Percentiles rank a stretch among this genome's conserved stretches.
phyloP scores from a whole-genome alignment of 2,113 vertebrate species.

The Arothron firmamentum region DNA sequence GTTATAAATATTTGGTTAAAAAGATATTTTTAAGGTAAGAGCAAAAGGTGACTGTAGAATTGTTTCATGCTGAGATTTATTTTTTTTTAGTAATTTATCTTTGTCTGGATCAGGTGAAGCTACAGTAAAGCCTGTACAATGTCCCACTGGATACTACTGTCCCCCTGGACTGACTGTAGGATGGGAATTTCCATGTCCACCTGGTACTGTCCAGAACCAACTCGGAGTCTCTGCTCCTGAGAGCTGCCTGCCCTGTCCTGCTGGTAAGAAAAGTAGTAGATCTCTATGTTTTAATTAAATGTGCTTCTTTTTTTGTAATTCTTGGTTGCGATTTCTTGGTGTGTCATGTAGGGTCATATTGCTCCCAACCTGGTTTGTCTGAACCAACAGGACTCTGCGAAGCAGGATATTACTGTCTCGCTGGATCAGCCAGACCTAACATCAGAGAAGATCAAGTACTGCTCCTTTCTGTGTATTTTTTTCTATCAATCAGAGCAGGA shows the following conservation, averaged over 20 bases:
- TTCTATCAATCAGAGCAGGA: not conserved
- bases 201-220: constrained; percentile 78
- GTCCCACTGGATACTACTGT: constrained; percentile 81
- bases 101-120: constrained; percentile 62
- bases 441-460: constrained; percentile 76
- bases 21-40: too few species aligned
- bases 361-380: constrained; percentile 76
- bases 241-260: constrained; percentile 81
- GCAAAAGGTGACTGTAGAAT: not conserved
- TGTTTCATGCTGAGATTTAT: not conserved
- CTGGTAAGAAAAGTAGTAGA: constrained; percentile 69
- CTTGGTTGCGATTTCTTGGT: not conserved
- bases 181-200: constrained; percentile 77
- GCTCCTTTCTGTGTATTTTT: not conserved
- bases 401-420: constrained; percentile 79
- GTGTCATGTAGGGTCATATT: constrained; percentile 81
- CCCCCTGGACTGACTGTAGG: constrained; percentile 72
- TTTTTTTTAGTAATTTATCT: constrained; percentile 1
- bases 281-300: not conserved
- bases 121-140: constrained; percentile 63
- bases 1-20: too few species aligned
- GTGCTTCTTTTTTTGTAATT: not conserved
- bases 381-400: constrained; percentile 82
- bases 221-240: constrained; percentile 64
- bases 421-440: constrained; percentile 78